Percentiles rank a stretch among this genome's conserved stretches.
These are phyloP conservation scores for Anticlea derivata DNA, from an alignment of 2,888 invertebrate species.

Conservation along the genomic window DNA sequence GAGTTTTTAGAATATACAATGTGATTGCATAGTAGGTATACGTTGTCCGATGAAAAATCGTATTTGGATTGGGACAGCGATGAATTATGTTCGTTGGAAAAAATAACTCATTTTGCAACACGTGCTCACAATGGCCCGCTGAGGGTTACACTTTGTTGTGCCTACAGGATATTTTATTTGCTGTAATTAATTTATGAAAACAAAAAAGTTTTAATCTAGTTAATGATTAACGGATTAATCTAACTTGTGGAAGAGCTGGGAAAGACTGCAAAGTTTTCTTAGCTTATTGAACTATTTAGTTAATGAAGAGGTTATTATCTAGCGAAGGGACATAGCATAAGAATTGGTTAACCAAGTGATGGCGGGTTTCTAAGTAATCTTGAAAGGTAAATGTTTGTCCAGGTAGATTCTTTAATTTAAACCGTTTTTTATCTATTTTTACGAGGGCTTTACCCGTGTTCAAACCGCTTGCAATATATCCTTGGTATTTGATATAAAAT, in stretches of 20 bases:
- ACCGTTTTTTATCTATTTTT: no score
- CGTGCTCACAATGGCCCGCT: slow-evolving; percentile 54
- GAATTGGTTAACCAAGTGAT: no score
- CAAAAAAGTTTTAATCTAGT: slow-evolving; percentile 12
- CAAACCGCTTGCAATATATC: no score
- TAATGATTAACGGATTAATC: slow-evolving; percentile 11
- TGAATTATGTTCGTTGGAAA: slow-evolving; percentile 57
- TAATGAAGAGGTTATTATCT: neutral
- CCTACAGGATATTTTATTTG: slow-evolving; percentile 37
- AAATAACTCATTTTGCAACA: slow-evolving; percentile 61
- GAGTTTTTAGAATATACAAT: neutral
- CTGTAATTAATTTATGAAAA: slow-evolving; percentile 27
- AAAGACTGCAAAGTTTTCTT: slow-evolving; percentile 2
- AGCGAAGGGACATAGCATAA: no score
- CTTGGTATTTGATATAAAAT: no score
- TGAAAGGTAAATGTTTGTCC: no score
- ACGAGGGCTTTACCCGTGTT: no score
- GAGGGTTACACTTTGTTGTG: slow-evolving; percentile 47
- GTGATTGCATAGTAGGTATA: neutral
- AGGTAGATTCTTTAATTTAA: no score
- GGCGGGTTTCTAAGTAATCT: no score
- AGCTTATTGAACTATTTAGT: slow-evolving; percentile 3
- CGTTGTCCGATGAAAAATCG: slow-evolving; percentile 41
- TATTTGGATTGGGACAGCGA: slow-evolving; percentile 52
- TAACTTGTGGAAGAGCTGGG: slow-evolving; percentile 1